phyloP scores from a whole-genome alignment of 2,113 vertebrate genomes.

The Scatophagus argus region DNA sequence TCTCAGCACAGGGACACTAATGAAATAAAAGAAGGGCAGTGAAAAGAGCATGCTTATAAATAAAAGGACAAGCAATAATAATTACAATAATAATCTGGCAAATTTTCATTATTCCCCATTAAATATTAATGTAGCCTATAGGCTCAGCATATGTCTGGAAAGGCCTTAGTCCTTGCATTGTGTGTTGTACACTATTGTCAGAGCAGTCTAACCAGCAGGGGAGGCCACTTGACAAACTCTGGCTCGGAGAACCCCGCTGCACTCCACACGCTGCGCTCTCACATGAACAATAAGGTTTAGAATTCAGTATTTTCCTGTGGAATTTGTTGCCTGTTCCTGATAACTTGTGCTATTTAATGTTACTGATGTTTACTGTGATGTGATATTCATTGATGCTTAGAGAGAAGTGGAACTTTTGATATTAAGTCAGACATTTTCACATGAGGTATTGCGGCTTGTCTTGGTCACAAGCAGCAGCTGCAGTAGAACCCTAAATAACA shows the following conservation, averaged over 20 bases:
- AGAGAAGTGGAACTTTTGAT: background rate
- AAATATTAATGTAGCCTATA: too few relatives aligned
- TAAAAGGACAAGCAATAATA: background rate
- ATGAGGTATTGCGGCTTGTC: too few relatives aligned
- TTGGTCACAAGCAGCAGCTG: too few relatives aligned
- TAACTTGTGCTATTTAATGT: background rate
- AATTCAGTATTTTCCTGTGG: background rate
- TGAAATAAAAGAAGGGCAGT: slow-evolving; percentile 18
- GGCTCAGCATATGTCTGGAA: background rate
- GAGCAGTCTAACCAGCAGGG: background rate
- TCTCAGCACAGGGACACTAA: slow-evolving; percentile 43
- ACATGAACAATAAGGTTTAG: background rate
- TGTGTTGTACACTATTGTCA: background rate
- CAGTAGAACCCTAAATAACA: too few relatives aligned
- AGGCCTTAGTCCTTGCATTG: background rate
- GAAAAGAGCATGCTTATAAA: background rate
- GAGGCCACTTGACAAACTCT: background rate
- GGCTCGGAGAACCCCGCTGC: background rate
- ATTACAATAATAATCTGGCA: background rate
- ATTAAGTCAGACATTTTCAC: background rate
- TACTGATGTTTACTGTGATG: background rate
- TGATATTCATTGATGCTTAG: background rate
- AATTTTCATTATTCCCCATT: background rate
- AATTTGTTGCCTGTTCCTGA: background rate
- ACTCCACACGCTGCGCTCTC: background rate